phyloP scores from a whole-genome alignment of 1,140 invertebrate species.

The Drosophila auraria region DNA sequence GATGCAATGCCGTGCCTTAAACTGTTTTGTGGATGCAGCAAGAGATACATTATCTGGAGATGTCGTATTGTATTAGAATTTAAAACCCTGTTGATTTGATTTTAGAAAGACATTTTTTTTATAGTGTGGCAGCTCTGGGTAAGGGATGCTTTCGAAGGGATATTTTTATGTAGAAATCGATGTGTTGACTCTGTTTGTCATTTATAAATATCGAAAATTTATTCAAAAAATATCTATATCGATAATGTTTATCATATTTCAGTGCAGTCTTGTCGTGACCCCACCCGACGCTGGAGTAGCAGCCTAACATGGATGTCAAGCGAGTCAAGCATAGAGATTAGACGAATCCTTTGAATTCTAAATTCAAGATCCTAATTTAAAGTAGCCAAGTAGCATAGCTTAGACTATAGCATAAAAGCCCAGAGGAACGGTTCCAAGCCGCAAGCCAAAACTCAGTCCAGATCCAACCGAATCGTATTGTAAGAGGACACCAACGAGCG shows the following conservation, averaged over 20 bases:
- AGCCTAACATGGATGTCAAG: constrained; percentile 66
- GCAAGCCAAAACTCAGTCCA: constrained; percentile 11
- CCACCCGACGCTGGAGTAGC: constrained; percentile 21
- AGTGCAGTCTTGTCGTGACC: constrained; percentile 48
- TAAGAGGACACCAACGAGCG: constrained; percentile 1
- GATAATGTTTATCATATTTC: constrained; percentile 19
- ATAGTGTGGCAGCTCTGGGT: too few species aligned
- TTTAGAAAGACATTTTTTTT: too few species aligned
- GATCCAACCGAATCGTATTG: constrained; percentile 4
- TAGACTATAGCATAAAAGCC: constrained; percentile 26
- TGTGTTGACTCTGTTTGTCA: not conserved
- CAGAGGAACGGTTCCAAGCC: constrained; percentile 62
- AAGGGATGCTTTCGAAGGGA: too few species aligned
- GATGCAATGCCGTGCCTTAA: too few species aligned
- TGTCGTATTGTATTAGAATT: not conserved
- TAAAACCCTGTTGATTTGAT: too few species aligned
- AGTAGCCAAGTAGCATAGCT: constrained; percentile 69
- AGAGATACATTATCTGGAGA: not conserved
- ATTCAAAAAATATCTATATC: not conserved
- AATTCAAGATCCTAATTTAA: constrained; percentile 75
- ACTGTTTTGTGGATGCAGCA: not conserved
- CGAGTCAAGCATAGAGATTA: constrained; percentile 65
- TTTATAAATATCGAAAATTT: not conserved
- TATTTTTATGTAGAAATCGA: too few species aligned
- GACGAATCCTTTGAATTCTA: constrained; percentile 74